phyloP scores from a whole-genome alignment of 2,888 invertebrate species.

The Thalpophila matura region DNA sequence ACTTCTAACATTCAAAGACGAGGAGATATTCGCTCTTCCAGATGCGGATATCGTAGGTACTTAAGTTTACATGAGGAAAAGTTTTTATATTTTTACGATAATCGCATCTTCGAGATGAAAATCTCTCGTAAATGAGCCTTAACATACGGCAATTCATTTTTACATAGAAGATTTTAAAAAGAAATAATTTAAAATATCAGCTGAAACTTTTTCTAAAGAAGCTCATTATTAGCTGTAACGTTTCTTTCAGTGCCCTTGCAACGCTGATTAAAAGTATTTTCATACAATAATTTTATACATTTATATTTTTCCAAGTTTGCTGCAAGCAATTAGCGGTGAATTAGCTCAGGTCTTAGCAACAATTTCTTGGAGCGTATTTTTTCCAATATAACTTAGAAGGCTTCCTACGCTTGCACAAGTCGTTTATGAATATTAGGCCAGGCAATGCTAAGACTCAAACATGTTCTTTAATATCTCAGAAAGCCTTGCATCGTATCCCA shows the following conservation, averaged over 20 bases:
- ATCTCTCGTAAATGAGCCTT: no score
- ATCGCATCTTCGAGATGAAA: no score
- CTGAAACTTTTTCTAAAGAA: background rate
- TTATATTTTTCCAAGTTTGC: background rate
- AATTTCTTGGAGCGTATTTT: background rate
- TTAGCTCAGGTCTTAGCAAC: background rate
- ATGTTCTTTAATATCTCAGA: constrained; percentile 33
- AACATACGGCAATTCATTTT: background rate
- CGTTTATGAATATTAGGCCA: constrained; percentile 18
- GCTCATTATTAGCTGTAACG: background rate
- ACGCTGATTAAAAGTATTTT: constrained; percentile 4
- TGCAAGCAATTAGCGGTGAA: background rate
- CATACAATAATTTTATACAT: background rate
- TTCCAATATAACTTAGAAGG: background rate
- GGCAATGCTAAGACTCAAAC: constrained; percentile 12
- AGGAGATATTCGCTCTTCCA: no score
- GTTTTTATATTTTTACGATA: no score
- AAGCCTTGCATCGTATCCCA: constrained; percentile 31
- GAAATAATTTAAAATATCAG: no score
- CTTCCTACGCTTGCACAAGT: background rate
- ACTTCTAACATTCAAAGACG: no score
- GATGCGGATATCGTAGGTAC: no score
- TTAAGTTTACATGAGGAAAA: no score
- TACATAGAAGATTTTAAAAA: background rate
- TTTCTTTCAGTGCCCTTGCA: background rate